phyloP scores from a whole-genome alignment of 2,113 vertebrate genomes.

The Circaetus gallicus region DNA sequence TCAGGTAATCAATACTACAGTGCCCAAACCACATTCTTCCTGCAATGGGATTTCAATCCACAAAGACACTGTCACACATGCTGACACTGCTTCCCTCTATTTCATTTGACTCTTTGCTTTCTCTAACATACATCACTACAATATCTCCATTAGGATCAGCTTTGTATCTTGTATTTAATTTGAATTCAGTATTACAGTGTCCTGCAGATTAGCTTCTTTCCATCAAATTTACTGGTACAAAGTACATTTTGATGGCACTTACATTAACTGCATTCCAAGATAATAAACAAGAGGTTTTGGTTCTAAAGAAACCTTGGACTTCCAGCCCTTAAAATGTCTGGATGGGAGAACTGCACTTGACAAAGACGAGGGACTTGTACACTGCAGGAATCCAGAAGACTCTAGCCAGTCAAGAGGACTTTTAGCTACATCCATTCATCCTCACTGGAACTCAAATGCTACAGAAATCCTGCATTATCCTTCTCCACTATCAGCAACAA shows the following conservation, averaged over 20 bases:
- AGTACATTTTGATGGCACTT: neutral
- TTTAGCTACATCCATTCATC: neutral
- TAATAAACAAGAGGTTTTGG: neutral
- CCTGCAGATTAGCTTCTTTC: neutral
- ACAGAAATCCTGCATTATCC: slow-evolving; percentile 14
- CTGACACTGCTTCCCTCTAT: neutral
- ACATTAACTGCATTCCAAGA: neutral
- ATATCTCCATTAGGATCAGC: neutral
- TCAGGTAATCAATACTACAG: neutral
- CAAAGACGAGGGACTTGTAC: neutral
- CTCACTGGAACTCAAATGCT: neutral
- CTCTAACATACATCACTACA: neutral
- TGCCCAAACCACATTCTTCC: neutral
- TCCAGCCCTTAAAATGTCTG: neutral
- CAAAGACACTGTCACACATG: neutral
- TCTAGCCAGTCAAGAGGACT: neutral
- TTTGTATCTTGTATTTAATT: neutral
- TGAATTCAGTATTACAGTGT: neutral
- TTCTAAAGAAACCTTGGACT: neutral
- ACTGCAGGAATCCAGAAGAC: neutral
- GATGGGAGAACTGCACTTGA: neutral
- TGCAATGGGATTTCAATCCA: neutral
- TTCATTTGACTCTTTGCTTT: neutral
- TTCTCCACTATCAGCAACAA: slow-evolving; percentile 25
- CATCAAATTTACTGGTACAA: neutral